Evolutionary conservation across 2,797 vertebrate species (phyloP).

Genomic region (Enteromius mattozi): DNA sequence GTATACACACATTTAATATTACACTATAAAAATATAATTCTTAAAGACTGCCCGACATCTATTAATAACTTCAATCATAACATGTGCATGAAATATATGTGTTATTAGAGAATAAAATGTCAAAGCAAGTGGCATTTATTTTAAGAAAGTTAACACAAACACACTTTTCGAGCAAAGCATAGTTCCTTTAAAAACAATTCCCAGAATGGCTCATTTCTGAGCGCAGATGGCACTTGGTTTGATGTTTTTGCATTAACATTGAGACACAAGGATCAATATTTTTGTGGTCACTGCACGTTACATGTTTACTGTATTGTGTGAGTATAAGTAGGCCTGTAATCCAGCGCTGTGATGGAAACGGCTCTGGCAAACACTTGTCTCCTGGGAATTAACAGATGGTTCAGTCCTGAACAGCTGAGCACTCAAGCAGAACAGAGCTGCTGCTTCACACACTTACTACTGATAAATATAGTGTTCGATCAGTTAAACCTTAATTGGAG

Average conservation of each 20-base stretch:
- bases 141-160: neutral
- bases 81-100: too few species aligned
- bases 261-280: neutral
- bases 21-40: neutral
- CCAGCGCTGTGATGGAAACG: conserved; percentile 68
- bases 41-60: neutral
- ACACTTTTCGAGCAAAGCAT: neutral
- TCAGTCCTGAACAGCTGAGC: conserved; percentile 59
- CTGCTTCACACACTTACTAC: conserved; percentile 33
- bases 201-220: neutral
- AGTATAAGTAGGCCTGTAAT: neutral
- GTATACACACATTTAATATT: neutral
- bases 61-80: too few species aligned
- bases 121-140: neutral
- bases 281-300: neutral
- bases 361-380: conserved; percentile 57
- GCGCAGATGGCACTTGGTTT: neutral
- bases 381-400: conserved; percentile 66
- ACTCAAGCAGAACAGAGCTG: conserved; percentile 46
- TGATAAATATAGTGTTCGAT: neutral
- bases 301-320: neutral
- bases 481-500: neutral
- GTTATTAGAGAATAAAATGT: neutral
- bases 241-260: neutral
- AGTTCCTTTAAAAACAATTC: neutral